Evolutionary conservation across 2,113 vertebrate genomes (phyloP).

Genomic region (Mesitornis unicolor): DNA sequence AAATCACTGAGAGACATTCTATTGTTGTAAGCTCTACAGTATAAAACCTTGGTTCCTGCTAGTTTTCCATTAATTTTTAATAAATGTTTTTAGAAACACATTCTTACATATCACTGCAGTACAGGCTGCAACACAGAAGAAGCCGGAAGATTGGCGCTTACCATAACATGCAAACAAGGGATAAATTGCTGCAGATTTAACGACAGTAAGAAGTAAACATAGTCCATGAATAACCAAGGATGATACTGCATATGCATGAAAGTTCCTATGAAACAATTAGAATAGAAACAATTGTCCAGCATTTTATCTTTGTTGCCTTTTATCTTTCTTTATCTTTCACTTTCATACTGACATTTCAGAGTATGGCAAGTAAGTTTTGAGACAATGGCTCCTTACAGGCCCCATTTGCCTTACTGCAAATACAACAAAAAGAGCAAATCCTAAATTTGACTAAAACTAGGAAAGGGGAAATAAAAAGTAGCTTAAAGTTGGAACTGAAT

Average conservation of each 20-base stretch:
- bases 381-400: background rate
- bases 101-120: background rate
- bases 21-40: background rate
- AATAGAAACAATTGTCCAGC: background rate
- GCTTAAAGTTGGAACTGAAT: background rate
- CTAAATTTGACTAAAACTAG: background rate
- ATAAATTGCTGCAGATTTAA: background rate
- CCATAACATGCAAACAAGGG: background rate
- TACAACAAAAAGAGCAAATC: background rate
- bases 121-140: background rate
- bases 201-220: background rate
- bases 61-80: background rate
- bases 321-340: background rate
- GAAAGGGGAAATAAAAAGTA: background rate
- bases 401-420: background rate
- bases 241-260: background rate
- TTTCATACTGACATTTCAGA: background rate
- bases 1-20: background rate
- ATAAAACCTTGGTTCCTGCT: background rate
- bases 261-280: background rate
- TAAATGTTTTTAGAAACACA: background rate
- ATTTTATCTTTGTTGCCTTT: background rate
- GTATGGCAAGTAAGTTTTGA: background rate
- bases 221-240: background rate
- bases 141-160: background rate